Base-by-base conservation (phyloP, 2,888 invertebrate genomes). In the Camponotus fellah region DNA sequence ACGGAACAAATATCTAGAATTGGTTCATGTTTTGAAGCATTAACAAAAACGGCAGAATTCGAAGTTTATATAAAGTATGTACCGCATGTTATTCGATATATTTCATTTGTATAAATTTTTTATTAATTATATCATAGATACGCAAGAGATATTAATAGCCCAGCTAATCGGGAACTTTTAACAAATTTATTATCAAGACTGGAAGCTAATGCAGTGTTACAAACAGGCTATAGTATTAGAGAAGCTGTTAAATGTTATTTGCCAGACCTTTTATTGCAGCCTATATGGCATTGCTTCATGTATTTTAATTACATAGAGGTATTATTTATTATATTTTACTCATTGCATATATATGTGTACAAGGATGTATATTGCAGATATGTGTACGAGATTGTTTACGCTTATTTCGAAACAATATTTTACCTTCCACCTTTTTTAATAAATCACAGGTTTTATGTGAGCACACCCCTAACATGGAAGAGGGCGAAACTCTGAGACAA, bases 201-300 rank as follows among this genome's bases (percentile, higher is more conserved):
- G 0, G 97, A 97, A 94, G 97, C 96, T 83, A 95, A 94, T 89
- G 96, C 96, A 87, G 97, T 97, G 0, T 96, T 99, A 66, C 97
- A 97, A 32, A 98, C 98, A 32, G 99, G 99, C 0, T 98, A 98
- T 95, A 98, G 99, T 12, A 99, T 99, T 95, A 97, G 97, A 3
- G 97, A 99, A 92, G 99, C 99, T 46, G 97, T 99, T 80, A 99
- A 98, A 95, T 99, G 99, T 96, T 99, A 98, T 95, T 96, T 99
- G 93, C 99, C 99, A 69, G 97, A 98, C 94, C 95, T 99, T 90
- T 96, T 99, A 79, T 96, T 98, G 92, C 97, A 98, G 85, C 99
- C 99, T 32, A 97, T 99, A 62, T 97, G 98, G 94, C 99, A 99
- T 95, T 98, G 98, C 95, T 98, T 98, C 95, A 97, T 98, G 72